phyloP scores from a whole-genome alignment of 2,797 vertebrate genomes.

The Hozukius guyotensis region DNA sequence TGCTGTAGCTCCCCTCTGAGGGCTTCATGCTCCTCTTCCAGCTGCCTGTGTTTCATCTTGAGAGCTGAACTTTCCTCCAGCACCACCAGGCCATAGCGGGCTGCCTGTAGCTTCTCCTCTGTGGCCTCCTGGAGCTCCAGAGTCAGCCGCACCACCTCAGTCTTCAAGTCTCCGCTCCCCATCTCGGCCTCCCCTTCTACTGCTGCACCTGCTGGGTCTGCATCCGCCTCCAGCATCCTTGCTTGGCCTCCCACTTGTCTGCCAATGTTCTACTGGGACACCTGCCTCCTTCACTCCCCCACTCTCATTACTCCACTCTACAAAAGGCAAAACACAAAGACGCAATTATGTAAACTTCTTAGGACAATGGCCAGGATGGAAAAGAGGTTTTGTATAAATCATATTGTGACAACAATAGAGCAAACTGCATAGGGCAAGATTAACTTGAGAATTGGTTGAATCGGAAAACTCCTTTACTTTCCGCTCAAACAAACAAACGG shows the following conservation, averaged over 20 bases:
- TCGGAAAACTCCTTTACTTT: constrained; percentile 1
- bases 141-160: constrained; percentile 83
- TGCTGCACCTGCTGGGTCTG: constrained; percentile 54
- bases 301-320: constrained; percentile 66
- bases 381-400: constrained; percentile 27
- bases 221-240: constrained; percentile 79
- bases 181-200: constrained; percentile 49
- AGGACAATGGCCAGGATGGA: neutral
- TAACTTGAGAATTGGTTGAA: neutral
- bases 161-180: constrained; percentile 66
- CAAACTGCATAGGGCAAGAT: constrained; percentile 1
- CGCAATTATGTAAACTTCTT: constrained; percentile 28
- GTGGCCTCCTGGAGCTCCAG: constrained; percentile 89
- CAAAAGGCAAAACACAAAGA: constrained; percentile 35
- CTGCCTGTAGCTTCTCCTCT: constrained; percentile 89
- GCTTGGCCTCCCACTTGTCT: constrained; percentile 50
- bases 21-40: constrained; percentile 86
- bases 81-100: constrained; percentile 88
- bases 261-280: constrained; percentile 43
- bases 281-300: constrained; percentile 58
- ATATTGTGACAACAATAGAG: neutral
- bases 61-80: constrained; percentile 87
- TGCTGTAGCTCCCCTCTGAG: constrained; percentile 85
- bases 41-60: constrained; percentile 82
- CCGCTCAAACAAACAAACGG: neutral